A percentile compares a stretch with the other conserved stretches of the same genome.
These are phyloP conservation scores for Scrobipalpa atriplicella DNA, from an alignment of 2,888 invertebrate species.

Conservation along the genomic window DNA sequence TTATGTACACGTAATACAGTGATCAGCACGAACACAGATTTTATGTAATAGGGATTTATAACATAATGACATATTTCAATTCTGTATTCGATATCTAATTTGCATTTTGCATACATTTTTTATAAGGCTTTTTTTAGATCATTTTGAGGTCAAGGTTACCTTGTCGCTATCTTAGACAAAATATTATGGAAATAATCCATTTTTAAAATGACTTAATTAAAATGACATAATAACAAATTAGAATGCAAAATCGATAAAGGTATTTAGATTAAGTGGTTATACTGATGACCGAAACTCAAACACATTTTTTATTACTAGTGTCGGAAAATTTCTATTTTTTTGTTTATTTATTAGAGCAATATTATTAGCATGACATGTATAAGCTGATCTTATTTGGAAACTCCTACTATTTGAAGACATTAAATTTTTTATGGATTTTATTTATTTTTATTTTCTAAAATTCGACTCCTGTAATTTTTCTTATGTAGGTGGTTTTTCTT, in stretches of 20 bases:
- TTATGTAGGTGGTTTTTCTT: too few species aligned
- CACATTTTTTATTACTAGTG: background rate
- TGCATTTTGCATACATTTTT: background rate
- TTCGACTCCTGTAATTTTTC: too few species aligned
- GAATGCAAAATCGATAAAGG: background rate
- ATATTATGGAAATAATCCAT: background rate
- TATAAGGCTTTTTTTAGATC: too few species aligned
- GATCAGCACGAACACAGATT: too few species aligned
- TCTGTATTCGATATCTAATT: too few species aligned
- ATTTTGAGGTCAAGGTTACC: background rate
- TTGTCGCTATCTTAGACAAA: background rate
- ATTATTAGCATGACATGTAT: background rate
- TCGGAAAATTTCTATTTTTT: background rate
- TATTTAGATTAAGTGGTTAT: background rate
- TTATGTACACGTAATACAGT: too few species aligned
- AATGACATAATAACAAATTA: background rate
- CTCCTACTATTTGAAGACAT: too few species aligned
- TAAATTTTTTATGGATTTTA: too few species aligned
- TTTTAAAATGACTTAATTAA: background rate
- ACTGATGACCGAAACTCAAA: background rate
- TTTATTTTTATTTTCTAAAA: too few species aligned
- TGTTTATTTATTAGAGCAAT: background rate
- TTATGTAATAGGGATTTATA: too few species aligned
- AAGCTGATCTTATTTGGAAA: too few species aligned
- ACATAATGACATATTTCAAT: too few species aligned